Conservation (phyloP, 2,113 vertebrate species). For the Sclerurus mexicanus region DNA sequence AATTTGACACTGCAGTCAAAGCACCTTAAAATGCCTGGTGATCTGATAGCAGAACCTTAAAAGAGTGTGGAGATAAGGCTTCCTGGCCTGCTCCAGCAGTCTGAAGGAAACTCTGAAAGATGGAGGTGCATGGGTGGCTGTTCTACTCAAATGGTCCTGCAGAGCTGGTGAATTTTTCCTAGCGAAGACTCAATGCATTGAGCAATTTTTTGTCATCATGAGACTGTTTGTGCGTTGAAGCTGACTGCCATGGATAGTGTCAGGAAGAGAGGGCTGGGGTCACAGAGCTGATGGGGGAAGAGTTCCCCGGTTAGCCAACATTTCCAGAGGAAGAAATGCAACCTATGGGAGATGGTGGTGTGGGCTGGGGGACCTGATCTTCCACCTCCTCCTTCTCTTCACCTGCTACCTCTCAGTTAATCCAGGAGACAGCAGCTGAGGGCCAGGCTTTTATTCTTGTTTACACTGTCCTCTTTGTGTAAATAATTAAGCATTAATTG, state of each 20-base stretch:
- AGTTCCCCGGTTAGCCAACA: neutral
- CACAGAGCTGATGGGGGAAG: neutral
- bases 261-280: neutral
- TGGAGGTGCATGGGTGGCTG: rapidly evolving
- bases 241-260: neutral
- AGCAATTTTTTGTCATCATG: neutral
- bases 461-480: neutral
- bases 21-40: neutral
- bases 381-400: neutral
- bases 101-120: neutral
- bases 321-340: neutral
- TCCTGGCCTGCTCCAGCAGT: neutral
- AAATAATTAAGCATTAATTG: constrained; percentile 35
- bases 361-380: neutral
- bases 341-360: neutral
- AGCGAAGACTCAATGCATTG: neutral
- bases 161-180: neutral
- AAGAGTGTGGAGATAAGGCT: neutral
- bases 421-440: neutral
- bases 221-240: constrained; percentile 48
- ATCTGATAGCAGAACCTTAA: neutral
- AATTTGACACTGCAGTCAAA: neutral
- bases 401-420: neutral
- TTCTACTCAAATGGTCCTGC: neutral
- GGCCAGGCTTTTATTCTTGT: neutral